Evolutionary conservation across 2,113 vertebrate species (phyloP).

Genomic region (Corythaeola cristata): DNA sequence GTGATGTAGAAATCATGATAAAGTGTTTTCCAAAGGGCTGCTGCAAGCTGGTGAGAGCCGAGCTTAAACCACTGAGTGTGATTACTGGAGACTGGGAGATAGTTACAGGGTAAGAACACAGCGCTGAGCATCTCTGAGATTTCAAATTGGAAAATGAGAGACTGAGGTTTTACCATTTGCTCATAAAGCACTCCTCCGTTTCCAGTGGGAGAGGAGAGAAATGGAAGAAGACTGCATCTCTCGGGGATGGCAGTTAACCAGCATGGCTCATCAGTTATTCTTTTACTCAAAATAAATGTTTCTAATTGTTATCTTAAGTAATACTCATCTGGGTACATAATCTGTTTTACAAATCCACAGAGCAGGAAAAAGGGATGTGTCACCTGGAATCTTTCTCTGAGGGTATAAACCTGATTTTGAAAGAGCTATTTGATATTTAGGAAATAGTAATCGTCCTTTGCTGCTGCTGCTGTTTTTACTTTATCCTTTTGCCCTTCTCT

Average conservation of each 20-base stretch:
- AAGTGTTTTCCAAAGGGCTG: not conserved
- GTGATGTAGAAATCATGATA: not conserved
- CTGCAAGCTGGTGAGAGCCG: not conserved
- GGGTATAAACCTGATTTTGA: not conserved
- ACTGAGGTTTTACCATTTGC: not conserved
- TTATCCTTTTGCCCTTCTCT: not conserved
- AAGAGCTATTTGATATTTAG: not conserved
- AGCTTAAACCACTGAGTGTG: not conserved
- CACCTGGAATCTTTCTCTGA: not conserved
- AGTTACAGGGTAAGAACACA: not conserved
- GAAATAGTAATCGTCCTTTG: not conserved
- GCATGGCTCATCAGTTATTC: not conserved
- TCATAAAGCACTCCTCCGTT: not conserved
- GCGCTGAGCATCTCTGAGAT: not conserved
- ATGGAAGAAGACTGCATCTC: not conserved
- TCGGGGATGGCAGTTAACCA: not conserved
- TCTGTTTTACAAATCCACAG: not conserved
- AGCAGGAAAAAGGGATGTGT: not conserved
- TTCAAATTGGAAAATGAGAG: slow-evolving; percentile 19
- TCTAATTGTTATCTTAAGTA: not conserved
- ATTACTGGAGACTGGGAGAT: not conserved
- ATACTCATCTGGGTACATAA: not conserved
- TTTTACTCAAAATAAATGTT: not conserved
- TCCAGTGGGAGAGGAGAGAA: not conserved
- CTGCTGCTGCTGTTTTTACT: not conserved